Evolutionary conservation across 2,113 vertebrate species (phyloP).

Genomic region (Megaceryle torquata): DNA sequence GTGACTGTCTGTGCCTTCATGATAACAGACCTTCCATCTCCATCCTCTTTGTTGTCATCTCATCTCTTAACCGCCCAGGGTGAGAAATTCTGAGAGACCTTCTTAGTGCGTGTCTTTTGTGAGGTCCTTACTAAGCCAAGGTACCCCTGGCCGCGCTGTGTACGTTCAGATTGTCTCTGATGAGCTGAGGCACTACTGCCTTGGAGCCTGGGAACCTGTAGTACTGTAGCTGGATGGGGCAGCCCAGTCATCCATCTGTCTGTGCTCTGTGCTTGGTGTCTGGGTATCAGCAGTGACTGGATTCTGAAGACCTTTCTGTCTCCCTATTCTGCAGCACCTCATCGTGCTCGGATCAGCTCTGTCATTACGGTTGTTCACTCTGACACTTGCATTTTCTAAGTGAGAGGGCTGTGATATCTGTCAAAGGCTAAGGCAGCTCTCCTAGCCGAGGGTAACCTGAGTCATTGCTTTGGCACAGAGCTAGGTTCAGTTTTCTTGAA

Average conservation of each 20-base stretch:
- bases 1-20: neutral
- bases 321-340: neutral
- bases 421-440: neutral
- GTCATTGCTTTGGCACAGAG: accelerated
- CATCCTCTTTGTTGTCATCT: neutral
- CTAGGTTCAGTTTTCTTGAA: neutral
- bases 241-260: accelerated
- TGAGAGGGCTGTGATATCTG: accelerated
- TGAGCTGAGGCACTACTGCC: accelerated
- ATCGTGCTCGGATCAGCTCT: accelerated
- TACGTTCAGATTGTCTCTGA: neutral
- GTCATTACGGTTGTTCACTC: accelerated
- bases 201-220: neutral
- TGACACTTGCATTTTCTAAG: neutral
- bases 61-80: neutral
- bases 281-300: neutral
- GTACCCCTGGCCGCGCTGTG: neutral
- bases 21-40: neutral
- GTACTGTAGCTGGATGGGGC: neutral
- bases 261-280: neutral
- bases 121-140: neutral
- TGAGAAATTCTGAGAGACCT: neutral
- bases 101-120: neutral
- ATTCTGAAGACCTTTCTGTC: neutral
- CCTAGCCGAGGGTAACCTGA: neutral